phyloP scores from a whole-genome alignment of 2,888 invertebrate genomes.

The Perizoma flavofasciatum region DNA sequence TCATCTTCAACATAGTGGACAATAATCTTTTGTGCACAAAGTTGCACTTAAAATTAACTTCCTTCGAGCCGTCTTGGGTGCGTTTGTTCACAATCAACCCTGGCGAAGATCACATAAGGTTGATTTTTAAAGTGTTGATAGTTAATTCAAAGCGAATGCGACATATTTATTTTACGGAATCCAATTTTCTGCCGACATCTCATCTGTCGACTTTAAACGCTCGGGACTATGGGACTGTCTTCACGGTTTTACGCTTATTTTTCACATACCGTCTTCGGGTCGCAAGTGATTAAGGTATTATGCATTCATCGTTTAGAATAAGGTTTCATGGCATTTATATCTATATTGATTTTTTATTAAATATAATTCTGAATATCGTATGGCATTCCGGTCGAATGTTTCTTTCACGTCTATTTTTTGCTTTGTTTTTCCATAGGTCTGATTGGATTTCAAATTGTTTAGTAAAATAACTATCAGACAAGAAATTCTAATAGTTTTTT shows the following conservation, averaged over 20 bases:
- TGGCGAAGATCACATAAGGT: slow-evolving; percentile 40
- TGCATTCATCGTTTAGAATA: slow-evolving; percentile 37
- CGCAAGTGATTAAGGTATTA: slow-evolving; percentile 49
- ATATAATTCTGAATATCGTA: too few relatives aligned
- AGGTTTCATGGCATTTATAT: slow-evolving; percentile 23
- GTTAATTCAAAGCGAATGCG: slow-evolving; percentile 71
- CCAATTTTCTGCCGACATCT: slow-evolving; percentile 84
- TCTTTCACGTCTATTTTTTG: too few relatives aligned
- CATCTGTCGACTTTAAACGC: slow-evolving; percentile 82
- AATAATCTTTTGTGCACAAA: slow-evolving; percentile 75
- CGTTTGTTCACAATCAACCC: slow-evolving; percentile 40
- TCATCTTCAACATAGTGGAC: slow-evolving; percentile 62
- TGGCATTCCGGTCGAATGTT: too few relatives aligned
- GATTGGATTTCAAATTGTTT: too few relatives aligned
- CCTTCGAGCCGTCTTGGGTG: slow-evolving; percentile 52
- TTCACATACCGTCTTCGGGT: slow-evolving; percentile 60
- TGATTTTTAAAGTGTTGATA: slow-evolving; percentile 40
- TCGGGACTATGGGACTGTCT: slow-evolving; percentile 73
- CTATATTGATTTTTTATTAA: slow-evolving; percentile 17
- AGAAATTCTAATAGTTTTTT: too few relatives aligned
- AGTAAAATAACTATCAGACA: too few relatives aligned
- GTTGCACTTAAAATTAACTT: slow-evolving; percentile 78
- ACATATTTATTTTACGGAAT: slow-evolving; percentile 84
- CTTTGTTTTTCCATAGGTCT: too few relatives aligned
- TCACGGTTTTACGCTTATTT: slow-evolving; percentile 76